Percentiles rank a stretch among this genome's conserved stretches.
These are phyloP conservation scores for Cremastinae sp. DNA, from an alignment of 2,888 invertebrate species.

Conservation along the genomic window DNA sequence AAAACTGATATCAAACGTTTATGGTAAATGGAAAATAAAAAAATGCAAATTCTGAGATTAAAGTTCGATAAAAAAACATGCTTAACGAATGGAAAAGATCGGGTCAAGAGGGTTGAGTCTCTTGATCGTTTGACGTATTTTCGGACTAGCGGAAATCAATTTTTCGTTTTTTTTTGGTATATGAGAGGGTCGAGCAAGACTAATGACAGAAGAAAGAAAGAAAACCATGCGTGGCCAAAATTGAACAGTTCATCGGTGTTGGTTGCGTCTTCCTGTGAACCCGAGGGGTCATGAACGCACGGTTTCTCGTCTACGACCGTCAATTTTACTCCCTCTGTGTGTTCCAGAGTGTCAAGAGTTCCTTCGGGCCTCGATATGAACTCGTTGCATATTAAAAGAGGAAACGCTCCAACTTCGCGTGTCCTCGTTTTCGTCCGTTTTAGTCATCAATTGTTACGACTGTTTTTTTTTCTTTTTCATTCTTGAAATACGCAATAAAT, in stretches of 20 bases:
- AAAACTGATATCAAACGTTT: too few relatives aligned
- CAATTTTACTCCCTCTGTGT: constrained; percentile 28
- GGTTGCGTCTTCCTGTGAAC: constrained; percentile 53
- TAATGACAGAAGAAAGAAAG: constrained; percentile 3
- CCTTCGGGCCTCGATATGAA: constrained; percentile 58
- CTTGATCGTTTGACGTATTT: constrained; percentile 1
- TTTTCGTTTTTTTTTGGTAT: constrained; percentile 9
- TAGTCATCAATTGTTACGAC: constrained; percentile 1
- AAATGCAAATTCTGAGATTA: too few relatives aligned
- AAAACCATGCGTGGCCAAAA: constrained; percentile 23
- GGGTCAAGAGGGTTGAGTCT: not conserved
- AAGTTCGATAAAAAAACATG: too few relatives aligned
- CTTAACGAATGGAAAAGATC: too few relatives aligned
- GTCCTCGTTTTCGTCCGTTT: constrained; percentile 58
- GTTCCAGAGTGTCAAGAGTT: constrained; percentile 70
- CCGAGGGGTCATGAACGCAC: constrained; percentile 58
- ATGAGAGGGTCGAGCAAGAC: not conserved
- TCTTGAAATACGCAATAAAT: not conserved
- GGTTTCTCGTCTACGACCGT: constrained; percentile 51
- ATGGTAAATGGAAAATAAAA: too few relatives aligned
- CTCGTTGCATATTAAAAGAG: constrained; percentile 78
- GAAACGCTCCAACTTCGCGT: constrained; percentile 69
- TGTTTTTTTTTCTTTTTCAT: not conserved
- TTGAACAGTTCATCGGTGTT: constrained; percentile 39
- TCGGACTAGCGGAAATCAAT: constrained; percentile 22